Conservation (phyloP, 2,888 invertebrate genomes). For the Troilus luridus region DNA sequence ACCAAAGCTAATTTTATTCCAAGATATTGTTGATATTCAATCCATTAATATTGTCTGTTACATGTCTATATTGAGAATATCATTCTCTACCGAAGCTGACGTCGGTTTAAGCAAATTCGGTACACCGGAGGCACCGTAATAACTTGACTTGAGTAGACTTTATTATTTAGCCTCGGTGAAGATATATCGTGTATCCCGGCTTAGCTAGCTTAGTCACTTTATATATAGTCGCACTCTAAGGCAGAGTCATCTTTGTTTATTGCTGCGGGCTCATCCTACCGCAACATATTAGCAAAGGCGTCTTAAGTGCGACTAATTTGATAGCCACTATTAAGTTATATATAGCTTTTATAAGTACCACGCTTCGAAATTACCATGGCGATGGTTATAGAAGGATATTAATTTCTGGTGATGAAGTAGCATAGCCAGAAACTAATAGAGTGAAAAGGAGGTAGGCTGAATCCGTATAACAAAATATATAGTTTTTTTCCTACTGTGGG, state of each 20-base stretch:
- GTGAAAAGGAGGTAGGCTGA: too few relatives aligned
- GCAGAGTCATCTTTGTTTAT: constrained; percentile 28
- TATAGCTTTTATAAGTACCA: too few relatives aligned
- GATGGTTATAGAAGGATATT: too few relatives aligned
- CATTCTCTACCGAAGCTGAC: neutral
- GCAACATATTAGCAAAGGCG: neutral
- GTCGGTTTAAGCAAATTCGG: neutral
- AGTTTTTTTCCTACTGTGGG: too few relatives aligned
- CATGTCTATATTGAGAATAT: neutral
- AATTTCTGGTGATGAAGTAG: too few relatives aligned
- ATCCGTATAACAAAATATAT: too few relatives aligned
- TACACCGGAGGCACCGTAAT: neutral
- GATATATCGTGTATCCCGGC: neutral
- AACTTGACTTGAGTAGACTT: neutral
- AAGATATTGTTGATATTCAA: too few relatives aligned
- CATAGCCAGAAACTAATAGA: too few relatives aligned
- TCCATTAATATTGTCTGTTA: too few relatives aligned
- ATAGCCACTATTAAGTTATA: neutral
- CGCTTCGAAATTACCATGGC: too few relatives aligned
- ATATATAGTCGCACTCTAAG: neutral
- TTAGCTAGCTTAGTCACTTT: neutral
- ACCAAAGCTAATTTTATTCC: too few relatives aligned
- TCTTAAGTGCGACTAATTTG: neutral
- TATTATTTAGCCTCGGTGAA: neutral
- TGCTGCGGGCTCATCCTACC: neutral